These are phyloP conservation scores for Atractosteus spatula DNA, from an alignment of 2,113 vertebrate species.

Conservation along the genomic window DNA sequence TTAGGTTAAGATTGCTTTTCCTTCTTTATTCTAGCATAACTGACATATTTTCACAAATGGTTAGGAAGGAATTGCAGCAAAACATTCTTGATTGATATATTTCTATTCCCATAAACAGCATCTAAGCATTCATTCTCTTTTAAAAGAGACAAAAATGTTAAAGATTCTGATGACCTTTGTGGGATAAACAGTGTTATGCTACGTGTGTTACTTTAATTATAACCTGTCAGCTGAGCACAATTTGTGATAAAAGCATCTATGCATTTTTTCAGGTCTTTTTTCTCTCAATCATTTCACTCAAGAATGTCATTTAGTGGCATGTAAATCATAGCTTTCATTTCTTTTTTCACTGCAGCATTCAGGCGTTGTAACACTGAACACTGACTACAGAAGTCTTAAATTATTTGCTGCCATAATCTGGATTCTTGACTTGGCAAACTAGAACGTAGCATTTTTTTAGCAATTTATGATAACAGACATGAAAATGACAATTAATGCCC, in stretches of 20 bases:
- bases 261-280: conserved; percentile 6
- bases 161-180: too few species aligned
- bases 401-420: conserved; percentile 36
- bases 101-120: background rate
- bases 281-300: conserved; percentile 36
- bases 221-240: too few species aligned
- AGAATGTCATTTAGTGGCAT: conserved; percentile 50
- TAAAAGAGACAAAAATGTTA: too few species aligned
- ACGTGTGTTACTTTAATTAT: too few species aligned
- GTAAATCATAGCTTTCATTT: conserved; percentile 38
- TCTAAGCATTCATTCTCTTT: background rate
- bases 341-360: conserved; percentile 40
- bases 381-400: conserved; percentile 80
- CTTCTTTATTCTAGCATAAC: too few species aligned
- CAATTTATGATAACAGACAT: conserved; percentile 83
- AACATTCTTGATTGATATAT: background rate
- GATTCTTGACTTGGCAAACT: conserved; percentile 66
- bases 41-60: too few species aligned
- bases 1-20: too few species aligned
- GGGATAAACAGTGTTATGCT: too few species aligned
- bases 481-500: conserved; percentile 82
- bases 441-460: conserved; percentile 70
- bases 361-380: conserved; percentile 69
- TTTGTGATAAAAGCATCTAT: too few species aligned
- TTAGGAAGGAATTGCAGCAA: background rate